phyloP scores from a whole-genome alignment of 2,888 invertebrate species.

The Helleia helle region DNA sequence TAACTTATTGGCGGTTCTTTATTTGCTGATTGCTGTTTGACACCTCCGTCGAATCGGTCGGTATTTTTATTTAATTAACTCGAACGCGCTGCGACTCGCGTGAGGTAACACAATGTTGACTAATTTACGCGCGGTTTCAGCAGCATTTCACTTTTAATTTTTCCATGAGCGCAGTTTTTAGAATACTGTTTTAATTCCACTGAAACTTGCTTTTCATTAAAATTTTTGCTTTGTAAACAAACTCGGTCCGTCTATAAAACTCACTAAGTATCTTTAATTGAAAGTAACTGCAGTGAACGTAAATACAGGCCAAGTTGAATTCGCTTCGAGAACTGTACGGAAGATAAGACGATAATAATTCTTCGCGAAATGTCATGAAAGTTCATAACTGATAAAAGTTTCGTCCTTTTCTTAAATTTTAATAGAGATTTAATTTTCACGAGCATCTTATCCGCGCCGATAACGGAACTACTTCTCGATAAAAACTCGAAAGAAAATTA shows the following conservation, averaged over 20 bases:
- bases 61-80: constrained; percentile 66
- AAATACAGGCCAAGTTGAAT: constrained; percentile 46
- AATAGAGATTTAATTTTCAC: constrained; percentile 67
- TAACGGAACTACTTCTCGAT: constrained; percentile 34
- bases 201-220: constrained; percentile 17
- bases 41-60: constrained; percentile 51
- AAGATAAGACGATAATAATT: constrained; percentile 70
- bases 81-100: constrained; percentile 36
- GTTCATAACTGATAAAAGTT: constrained; percentile 72
- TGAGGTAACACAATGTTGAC: constrained; percentile 55
- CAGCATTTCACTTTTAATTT: too few species aligned
- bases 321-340: constrained; percentile 43
- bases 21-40: constrained; percentile 68
- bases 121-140: constrained; percentile 54
- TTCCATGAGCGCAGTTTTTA: constrained; percentile 27
- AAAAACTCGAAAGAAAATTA: background rate
- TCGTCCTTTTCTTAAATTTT: constrained; percentile 64
- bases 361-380: constrained; percentile 67
- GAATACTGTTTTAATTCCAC: constrained; percentile 15
- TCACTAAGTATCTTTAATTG: constrained; percentile 36
- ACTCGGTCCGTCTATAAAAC: constrained; percentile 15
- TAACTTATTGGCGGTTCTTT: constrained; percentile 68
- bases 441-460: constrained; percentile 41
- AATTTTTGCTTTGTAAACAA: constrained; percentile 14
- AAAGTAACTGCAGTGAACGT: constrained; percentile 52